Conservation (phyloP, 1,140 invertebrate species). For the Drosophila melanica region DNA sequence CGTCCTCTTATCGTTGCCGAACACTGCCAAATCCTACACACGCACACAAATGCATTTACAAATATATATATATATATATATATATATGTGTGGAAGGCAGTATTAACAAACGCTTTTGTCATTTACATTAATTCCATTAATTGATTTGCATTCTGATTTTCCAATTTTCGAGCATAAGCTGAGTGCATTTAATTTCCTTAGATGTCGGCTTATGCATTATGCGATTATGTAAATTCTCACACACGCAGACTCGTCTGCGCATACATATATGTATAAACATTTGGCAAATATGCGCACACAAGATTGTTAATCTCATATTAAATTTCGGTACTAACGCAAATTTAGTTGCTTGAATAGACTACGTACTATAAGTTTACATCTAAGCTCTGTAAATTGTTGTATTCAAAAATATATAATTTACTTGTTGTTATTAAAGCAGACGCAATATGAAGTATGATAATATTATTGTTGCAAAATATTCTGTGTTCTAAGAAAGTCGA, state of each 20-base stretch:
- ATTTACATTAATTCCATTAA: slow-evolving; percentile 52
- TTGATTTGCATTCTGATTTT: slow-evolving; percentile 33
- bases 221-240: slow-evolving; percentile 66
- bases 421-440: no score
- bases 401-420: no score
- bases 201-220: slow-evolving; percentile 46
- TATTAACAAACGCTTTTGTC: slow-evolving; percentile 41
- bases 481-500: no score
- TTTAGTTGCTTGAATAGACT: slow-evolving; percentile 13
- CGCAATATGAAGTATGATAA: no score
- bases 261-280: neutral
- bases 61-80: no score
- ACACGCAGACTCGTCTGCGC: neutral
- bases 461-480: no score
- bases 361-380: neutral
- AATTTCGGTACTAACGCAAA: slow-evolving; percentile 41
- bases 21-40: slow-evolving; percentile 4
- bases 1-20: neutral
- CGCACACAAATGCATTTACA: neutral
- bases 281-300: slow-evolving; percentile 7
- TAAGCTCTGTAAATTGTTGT: neutral
- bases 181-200: slow-evolving; percentile 17
- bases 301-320: slow-evolving; percentile 51
- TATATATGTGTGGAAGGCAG: neutral
- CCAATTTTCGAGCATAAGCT: slow-evolving; percentile 16